Evolutionary conservation across 2,888 invertebrate genomes (phyloP).

Genomic region (Pemphredon lugubris): DNA sequence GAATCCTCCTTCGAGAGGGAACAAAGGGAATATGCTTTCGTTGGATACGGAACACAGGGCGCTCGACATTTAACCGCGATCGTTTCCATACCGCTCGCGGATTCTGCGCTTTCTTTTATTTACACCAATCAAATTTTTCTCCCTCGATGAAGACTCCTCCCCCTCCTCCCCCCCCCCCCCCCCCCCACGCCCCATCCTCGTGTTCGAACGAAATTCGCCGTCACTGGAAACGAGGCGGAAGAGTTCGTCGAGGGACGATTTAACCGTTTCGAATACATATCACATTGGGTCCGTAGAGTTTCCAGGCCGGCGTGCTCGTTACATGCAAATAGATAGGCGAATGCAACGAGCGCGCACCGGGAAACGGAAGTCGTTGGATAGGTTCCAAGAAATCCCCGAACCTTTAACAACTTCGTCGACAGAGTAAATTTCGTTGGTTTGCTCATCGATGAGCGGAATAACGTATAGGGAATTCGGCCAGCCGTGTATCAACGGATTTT

Average conservation of each 20-base stretch:
- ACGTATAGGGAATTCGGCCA: too few species aligned
- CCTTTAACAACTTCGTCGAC: slow-evolving; percentile 39
- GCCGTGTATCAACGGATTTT: too few species aligned
- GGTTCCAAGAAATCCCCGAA: slow-evolving; percentile 45
- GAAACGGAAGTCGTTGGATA: slow-evolving; percentile 46
- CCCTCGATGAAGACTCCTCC: too few species aligned
- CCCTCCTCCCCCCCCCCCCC: background rate
- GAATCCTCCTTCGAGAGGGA: background rate
- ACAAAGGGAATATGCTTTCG: background rate
- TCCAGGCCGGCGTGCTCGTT: slow-evolving; percentile 1
- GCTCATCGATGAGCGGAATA: slow-evolving; percentile 3
- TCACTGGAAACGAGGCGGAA: background rate
- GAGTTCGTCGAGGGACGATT: background rate
- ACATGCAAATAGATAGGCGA: slow-evolving; percentile 30
- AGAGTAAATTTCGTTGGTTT: slow-evolving; percentile 23
- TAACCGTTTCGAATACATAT: slow-evolving; percentile 13
- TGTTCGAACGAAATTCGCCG: too few species aligned
- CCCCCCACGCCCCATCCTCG: too few species aligned
- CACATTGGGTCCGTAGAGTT: slow-evolving; percentile 7
- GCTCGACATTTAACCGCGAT: background rate
- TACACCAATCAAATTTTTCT: too few species aligned
- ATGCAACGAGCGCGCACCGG: background rate
- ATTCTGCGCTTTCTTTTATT: too few species aligned
- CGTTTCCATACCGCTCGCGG: too few species aligned
- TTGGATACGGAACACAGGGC: background rate